Conservation (phyloP, 2,797 vertebrate genomes). For the Epinephelus awoara region DNA sequence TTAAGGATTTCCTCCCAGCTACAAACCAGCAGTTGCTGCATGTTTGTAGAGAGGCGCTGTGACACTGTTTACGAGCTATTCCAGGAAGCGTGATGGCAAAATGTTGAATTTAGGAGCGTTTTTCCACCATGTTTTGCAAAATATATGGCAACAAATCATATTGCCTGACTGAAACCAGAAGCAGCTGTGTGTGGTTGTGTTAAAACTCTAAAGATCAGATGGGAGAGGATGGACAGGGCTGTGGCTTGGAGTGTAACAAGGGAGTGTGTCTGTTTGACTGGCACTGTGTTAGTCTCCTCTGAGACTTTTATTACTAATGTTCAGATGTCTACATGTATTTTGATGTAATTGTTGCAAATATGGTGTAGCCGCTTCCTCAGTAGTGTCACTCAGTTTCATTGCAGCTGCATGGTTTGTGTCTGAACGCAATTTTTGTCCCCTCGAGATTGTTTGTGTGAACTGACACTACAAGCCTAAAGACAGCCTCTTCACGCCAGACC, state of each 20-base stretch:
- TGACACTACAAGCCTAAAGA: conserved; percentile 12
- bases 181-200: conserved; percentile 25
- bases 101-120: not conserved
- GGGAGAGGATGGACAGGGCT: not conserved
- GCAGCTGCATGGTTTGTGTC: not conserved
- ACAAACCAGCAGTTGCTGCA: not conserved
- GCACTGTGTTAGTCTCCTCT: not conserved
- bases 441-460: conserved; percentile 24
- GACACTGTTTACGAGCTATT: not conserved
- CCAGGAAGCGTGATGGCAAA: not conserved
- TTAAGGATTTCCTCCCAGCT: not conserved
- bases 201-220: not conserved
- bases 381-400: not conserved
- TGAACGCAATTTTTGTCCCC: not conserved
- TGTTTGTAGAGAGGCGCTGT: not conserved
- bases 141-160: not conserved
- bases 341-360: not conserved
- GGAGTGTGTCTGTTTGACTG: conserved; percentile 19
- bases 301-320: conserved; percentile 26
- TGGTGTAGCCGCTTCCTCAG: not conserved
- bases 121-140: not conserved
- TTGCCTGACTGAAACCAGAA: conserved; percentile 7
- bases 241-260: not conserved
- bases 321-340: conserved; percentile 8
- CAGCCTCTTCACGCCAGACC: conserved; percentile 9